These are phyloP conservation scores for Premnoplex brunnescens DNA, from an alignment of 2,797 vertebrate genomes.

Conservation along the genomic window DNA sequence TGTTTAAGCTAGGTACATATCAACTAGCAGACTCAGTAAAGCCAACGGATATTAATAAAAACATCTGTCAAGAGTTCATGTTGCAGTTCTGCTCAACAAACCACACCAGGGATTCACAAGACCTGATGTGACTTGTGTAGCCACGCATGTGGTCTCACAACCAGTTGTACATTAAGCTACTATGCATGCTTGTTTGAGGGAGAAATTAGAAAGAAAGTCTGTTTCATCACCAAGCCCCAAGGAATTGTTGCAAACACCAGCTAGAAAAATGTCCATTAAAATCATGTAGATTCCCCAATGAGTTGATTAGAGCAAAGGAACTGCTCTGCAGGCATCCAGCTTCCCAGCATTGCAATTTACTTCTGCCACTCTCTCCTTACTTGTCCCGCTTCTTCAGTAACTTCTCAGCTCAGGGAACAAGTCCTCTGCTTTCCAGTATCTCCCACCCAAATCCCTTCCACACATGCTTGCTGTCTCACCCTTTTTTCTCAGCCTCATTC, in stretches of 20 bases:
- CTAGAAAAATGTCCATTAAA: not conserved
- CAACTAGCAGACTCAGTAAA: not conserved
- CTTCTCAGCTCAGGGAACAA: not conserved
- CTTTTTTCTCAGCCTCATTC: constrained; percentile 16
- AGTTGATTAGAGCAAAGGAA: not conserved
- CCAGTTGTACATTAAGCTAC: not conserved
- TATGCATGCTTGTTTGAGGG: not conserved
- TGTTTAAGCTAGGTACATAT: not conserved
- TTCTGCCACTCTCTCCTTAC: not conserved
- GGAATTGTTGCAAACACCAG: not conserved
- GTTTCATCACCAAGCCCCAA: not conserved
- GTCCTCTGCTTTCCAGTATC: not conserved
- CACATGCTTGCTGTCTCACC: accelerated
- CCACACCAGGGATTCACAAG: not conserved
- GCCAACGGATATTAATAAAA: not conserved
- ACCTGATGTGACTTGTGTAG: not conserved
- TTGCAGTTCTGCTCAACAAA: not conserved
- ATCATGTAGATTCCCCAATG: not conserved
- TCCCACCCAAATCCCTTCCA: not conserved
- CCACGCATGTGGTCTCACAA: not conserved
- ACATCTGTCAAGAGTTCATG: not conserved
- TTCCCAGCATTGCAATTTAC: not conserved
- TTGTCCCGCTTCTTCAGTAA: not conserved
- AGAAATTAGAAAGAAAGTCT: not conserved
- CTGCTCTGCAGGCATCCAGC: not conserved